phyloP scores from a whole-genome alignment of 2,797 vertebrate genomes.

The Erethizon dorsatum region DNA sequence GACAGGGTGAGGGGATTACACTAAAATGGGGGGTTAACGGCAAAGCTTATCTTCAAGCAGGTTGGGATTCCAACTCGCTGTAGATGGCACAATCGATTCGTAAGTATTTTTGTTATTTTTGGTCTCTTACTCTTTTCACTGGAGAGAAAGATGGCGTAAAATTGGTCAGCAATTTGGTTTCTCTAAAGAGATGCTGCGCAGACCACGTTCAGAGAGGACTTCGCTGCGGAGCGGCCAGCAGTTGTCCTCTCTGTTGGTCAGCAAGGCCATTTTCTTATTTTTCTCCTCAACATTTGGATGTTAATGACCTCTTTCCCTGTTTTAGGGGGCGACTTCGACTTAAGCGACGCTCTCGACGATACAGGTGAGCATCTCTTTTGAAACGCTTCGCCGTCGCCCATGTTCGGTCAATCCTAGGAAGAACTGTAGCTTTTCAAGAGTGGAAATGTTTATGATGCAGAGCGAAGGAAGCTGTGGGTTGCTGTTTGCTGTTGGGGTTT shows the following conservation, averaged over 20 bases:
- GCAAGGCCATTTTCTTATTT: neutral
- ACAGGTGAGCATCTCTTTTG: neutral
- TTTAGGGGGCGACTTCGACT: neutral
- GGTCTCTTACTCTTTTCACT: no score
- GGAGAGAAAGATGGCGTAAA: no score
- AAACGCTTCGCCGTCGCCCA: rapidly evolving
- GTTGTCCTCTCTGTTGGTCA: no score
- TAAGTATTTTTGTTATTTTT: no score
- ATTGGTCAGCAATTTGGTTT: neutral
- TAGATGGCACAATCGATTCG: no score
- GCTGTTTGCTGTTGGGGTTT: neutral
- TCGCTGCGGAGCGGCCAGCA: no score
- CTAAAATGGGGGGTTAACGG: no score
- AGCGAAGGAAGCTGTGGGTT: neutral
- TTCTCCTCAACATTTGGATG: rapidly evolving
- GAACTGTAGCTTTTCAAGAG: rapidly evolving
- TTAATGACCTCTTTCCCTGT: rapidly evolving
- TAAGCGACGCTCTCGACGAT: conserved; percentile 64
- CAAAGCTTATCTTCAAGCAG: no score
- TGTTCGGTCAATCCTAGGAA: no score
- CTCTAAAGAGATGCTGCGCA: neutral
- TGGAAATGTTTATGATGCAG: neutral
- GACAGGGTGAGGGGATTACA: no score
- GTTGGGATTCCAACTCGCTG: no score
- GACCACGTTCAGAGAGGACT: no score